Conservation (phyloP, 2,888 invertebrate genomes). For the Cheilosia pagana region DNA sequence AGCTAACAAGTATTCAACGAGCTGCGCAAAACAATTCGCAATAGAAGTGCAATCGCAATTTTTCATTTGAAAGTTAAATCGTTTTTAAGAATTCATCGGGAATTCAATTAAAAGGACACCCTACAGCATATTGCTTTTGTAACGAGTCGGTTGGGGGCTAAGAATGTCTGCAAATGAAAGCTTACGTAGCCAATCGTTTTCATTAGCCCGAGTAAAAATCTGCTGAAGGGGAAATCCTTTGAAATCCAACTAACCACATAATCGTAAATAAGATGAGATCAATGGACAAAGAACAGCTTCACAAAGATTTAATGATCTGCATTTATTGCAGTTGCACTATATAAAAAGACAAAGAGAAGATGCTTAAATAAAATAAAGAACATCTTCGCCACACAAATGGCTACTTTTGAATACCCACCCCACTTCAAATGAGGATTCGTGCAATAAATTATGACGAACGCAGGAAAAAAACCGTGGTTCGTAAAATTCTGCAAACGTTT, state of each 20-base stretch:
- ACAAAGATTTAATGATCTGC: not conserved
- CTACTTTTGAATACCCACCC: too few relatives aligned
- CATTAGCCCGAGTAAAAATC: too few relatives aligned
- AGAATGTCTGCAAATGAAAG: too few relatives aligned
- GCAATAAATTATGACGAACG: conserved; percentile 38
- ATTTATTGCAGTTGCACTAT: too few relatives aligned
- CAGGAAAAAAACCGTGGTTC: conserved; percentile 40
- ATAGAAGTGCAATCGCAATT: not conserved
- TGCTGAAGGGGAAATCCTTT: too few relatives aligned
- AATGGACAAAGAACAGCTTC: too few relatives aligned
- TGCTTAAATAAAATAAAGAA: not conserved
- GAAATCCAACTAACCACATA: too few relatives aligned
- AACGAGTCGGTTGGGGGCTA: too few relatives aligned
- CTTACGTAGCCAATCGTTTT: too few relatives aligned
- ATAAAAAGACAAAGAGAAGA: too few relatives aligned
- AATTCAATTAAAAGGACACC: conserved; percentile 6
- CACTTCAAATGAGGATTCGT: conserved; percentile 21
- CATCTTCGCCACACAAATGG: too few relatives aligned
- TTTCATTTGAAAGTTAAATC: not conserved
- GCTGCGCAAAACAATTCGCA: conserved; percentile 3
- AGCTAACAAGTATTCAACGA: not conserved
- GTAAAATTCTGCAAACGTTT: conserved; percentile 46
- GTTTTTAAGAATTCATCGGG: not conserved
- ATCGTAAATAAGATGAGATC: too few relatives aligned
- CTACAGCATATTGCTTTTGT: not conserved